A percentile compares a stretch with the other conserved stretches of the same genome.
These are phyloP conservation scores for Notocelia uddmanniana DNA, from an alignment of 2,888 invertebrate genomes.

Conservation along the genomic window DNA sequence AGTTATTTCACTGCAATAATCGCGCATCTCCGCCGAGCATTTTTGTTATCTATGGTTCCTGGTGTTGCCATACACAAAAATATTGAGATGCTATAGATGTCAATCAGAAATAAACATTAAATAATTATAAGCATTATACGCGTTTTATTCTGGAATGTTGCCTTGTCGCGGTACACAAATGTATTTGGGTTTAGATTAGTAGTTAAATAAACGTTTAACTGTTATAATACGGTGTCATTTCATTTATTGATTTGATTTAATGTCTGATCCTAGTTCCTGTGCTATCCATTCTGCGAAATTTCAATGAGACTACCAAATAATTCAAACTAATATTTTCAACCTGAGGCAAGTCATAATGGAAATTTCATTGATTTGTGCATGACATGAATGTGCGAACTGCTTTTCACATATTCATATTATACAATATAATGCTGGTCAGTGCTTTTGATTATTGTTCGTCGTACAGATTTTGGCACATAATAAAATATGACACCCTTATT, in stretches of 20 bases:
- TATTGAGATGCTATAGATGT: constrained; percentile 64
- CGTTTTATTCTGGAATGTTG: constrained; percentile 67
- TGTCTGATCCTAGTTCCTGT: no score
- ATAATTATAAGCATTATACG: constrained; percentile 77
- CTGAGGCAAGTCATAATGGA: no score
- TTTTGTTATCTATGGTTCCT: constrained; percentile 59
- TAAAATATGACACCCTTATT: no score
- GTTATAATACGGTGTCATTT: constrained; percentile 41
- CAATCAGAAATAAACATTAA: constrained; percentile 64
- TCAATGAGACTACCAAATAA: no score
- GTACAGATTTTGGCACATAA: no score
- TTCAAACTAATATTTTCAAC: no score
- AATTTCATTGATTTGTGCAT: no score
- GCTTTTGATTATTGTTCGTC: no score
- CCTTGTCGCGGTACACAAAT: constrained; percentile 39
- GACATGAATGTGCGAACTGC: no score
- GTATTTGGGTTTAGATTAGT: constrained; percentile 44
- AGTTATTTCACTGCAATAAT: constrained; percentile 71
- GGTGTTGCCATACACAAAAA: constrained; percentile 62
- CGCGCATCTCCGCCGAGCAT: constrained; percentile 64
- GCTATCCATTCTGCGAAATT: no score
- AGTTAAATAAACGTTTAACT: constrained; percentile 45
- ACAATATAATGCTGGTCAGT: no score
- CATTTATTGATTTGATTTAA: constrained; percentile 16
- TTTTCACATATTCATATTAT: no score